Evolutionary conservation across 2,888 invertebrate species (phyloP), one percentile per base, ranked within the genome.

Genomic region (Drosophila multiciliata): DNA sequence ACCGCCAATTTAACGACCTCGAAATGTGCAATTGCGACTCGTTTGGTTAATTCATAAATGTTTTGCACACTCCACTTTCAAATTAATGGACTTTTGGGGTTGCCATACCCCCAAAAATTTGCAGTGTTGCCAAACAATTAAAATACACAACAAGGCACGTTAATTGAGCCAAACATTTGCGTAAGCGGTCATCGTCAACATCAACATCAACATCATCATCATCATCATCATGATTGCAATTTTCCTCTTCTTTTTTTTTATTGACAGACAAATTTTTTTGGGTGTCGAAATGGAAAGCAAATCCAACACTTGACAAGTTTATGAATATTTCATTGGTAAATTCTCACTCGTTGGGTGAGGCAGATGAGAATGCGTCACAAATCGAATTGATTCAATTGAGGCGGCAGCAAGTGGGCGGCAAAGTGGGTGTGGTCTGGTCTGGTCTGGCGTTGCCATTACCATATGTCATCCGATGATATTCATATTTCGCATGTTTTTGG

Each of bases 101-200:
- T 66, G 40, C 32, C 11, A 17, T 6, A 1, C 6, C n/a, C 6
- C 33, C 23, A 1, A 20, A 38, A 53, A 52, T 9, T 26, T 38
- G 26, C 55, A 68, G 70, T 63, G 45, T 23, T 45, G 7, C 29
- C 20, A 15, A 62, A 62, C 79, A 78, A 78, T 78, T 74, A 78
- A 78, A 57, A 48, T 36, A 59, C 15, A 73, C 73, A 73, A 67
- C 62, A 67, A 59, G 59, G 20, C 73, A 45, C 45, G 55, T 73
- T 73, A 73, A 73, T 73, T 73, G 73, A 63, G 62, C 15, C 67
- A 78, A 78, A 74, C 79, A 78, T 66, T 70, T 78, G 78, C 66
- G 38, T 33, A 78, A 73, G 50, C 38, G 61, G 26, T 53, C 54
- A 64, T 42, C 55, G 45, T 49, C 23, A 59, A 29, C 38, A 65